Conservation (phyloP, 1,140 invertebrate species). For the Drosophila lini region DNA sequence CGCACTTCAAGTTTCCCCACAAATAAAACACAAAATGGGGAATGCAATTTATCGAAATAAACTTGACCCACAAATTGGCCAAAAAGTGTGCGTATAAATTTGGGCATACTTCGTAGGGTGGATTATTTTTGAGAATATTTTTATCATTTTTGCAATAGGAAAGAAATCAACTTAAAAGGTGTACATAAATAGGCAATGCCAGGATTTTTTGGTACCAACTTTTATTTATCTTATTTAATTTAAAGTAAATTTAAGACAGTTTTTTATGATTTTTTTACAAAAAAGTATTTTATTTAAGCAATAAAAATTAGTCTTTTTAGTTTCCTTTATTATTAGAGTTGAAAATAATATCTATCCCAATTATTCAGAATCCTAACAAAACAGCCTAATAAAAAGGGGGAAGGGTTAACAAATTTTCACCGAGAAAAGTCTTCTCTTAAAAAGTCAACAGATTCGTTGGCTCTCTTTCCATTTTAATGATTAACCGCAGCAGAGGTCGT, state of each 20-base stretch:
- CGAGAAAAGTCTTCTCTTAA: neutral
- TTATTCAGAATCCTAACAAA: neutral
- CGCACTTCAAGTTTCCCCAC: conserved; percentile 16
- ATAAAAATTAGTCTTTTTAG: no score
- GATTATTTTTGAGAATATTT: neutral
- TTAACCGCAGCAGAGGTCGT: conserved; percentile 41
- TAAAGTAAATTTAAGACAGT: no score
- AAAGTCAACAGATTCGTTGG: conserved; percentile 28
- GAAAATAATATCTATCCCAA: neutral
- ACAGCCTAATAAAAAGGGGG: neutral
- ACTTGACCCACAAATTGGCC: conserved; percentile 55
- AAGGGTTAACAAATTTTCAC: neutral
- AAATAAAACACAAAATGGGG: conserved; percentile 18
- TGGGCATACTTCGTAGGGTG: neutral
- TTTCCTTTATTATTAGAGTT: no score
- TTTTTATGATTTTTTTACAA: no score
- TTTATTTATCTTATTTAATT: no score
- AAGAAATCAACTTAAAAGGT: neutral
- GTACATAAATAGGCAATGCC: neutral
- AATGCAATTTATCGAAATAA: conserved; percentile 55
- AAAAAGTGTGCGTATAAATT: conserved; percentile 2
- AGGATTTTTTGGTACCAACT: neutral
- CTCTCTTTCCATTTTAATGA: conserved; percentile 20
- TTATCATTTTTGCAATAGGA: neutral
- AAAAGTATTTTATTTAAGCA: no score